Evolutionary conservation across 2,888 invertebrate species (phyloP).

Genomic region (Drosophila neotestacea): DNA sequence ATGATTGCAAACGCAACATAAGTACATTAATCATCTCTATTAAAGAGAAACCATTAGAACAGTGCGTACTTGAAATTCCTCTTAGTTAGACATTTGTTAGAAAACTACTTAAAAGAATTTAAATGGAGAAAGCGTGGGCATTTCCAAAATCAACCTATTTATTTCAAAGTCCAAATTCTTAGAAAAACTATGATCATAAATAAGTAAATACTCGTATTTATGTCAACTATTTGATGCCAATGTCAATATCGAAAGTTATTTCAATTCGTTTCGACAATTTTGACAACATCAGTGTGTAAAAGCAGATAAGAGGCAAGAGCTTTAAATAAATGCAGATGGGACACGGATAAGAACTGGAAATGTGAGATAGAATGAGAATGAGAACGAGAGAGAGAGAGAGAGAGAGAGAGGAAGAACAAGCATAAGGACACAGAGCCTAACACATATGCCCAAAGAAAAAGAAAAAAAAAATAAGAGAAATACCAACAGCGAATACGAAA

Average conservation of each 20-base stretch:
- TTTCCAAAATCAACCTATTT: too few relatives aligned
- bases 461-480: conserved; percentile 8
- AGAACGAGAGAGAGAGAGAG: not conserved
- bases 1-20: too few relatives aligned
- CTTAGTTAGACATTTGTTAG: too few relatives aligned
- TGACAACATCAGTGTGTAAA: conserved; percentile 48
- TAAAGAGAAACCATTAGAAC: too few relatives aligned
- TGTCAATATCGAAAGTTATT: conserved; percentile 21
- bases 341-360: conserved; percentile 15
- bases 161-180: too few relatives aligned
- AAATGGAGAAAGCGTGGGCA: too few relatives aligned
- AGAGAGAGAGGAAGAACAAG: not conserved
- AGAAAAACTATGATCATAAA: conserved; percentile 3
- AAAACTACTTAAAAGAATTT: too few relatives aligned
- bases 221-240: conserved; percentile 21
- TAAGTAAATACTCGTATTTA: conserved; percentile 3
- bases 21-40: too few relatives aligned
- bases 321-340: conserved; percentile 43
- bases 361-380: not conserved
- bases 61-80: too few relatives aligned
- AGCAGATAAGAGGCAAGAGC: conserved; percentile 42
- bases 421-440: conserved; percentile 2
- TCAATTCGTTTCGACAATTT: conserved; percentile 29
- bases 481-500: conserved; percentile 46
- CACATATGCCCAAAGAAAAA: conserved; percentile 21